phyloP scores from a whole-genome alignment of 2,113 vertebrate genomes.

The Grammomys surdaster region DNA sequence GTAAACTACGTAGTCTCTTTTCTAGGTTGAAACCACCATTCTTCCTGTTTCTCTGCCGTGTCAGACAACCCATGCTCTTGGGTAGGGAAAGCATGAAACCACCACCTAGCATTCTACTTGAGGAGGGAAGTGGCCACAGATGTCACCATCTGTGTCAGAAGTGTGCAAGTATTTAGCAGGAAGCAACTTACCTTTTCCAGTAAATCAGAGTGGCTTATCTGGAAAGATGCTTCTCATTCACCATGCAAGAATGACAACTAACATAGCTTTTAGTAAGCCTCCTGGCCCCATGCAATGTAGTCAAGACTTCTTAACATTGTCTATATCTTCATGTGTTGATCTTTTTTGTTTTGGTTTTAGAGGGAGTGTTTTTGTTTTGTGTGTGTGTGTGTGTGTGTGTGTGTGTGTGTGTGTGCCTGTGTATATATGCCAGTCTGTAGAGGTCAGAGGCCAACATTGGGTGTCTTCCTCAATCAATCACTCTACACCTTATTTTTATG shows the following conservation, averaged over 20 bases:
- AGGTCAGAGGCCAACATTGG: not conserved
- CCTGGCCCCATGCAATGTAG: not conserved
- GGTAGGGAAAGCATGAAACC: slow-evolving; percentile 62
- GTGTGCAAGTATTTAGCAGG: slow-evolving; percentile 21
- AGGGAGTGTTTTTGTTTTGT: not conserved
- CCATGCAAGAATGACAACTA: not conserved
- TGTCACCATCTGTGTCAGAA: slow-evolving; percentile 61
- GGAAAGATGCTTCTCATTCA: not conserved
- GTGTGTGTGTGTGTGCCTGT: not conserved
- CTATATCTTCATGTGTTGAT: not conserved
- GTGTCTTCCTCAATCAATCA: not conserved
- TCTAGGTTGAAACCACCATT: slow-evolving; percentile 65
- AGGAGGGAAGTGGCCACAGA: slow-evolving; percentile 65
- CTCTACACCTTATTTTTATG: not conserved
- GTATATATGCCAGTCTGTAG: not conserved
- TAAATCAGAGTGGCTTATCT: not conserved
- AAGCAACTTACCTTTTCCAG: slow-evolving; percentile 5
- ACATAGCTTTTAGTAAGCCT: not conserved
- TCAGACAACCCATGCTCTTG: slow-evolving; percentile 60
- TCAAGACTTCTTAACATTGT: not conserved
- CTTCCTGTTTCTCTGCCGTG: slow-evolving; percentile 77
- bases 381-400: not conserved
- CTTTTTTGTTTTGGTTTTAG: not conserved
- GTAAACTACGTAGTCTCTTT: slow-evolving; percentile 2
- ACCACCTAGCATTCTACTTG: not conserved